These are phyloP conservation scores for Drosophila villosipedis DNA, from an alignment of 2,888 invertebrate genomes.

Conservation along the genomic window DNA sequence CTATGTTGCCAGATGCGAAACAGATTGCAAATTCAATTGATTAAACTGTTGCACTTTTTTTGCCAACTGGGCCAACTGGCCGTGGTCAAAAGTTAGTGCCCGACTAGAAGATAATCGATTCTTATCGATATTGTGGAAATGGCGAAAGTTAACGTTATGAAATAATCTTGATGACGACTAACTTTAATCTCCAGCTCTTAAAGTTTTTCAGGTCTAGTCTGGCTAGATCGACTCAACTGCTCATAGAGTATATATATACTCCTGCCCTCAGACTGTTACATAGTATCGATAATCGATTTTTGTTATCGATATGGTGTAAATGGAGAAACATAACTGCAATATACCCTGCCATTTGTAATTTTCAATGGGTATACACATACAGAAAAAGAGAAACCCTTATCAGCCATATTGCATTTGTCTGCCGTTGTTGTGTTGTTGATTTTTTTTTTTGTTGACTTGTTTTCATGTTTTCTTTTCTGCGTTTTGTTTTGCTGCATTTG, in stretches of 20 bases:
- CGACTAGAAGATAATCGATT: not conserved
- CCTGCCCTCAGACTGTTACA: not conserved
- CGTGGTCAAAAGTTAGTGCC: not conserved
- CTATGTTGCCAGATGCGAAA: slow-evolving; percentile 19
- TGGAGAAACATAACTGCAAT: not conserved
- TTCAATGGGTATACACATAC: not conserved
- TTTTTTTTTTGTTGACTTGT: slow-evolving; percentile 16
- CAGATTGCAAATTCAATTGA: slow-evolving; percentile 56
- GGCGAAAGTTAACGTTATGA: not conserved
- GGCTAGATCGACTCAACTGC: not conserved
- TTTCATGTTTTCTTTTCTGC: slow-evolving; percentile 38
- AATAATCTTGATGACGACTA: not conserved
- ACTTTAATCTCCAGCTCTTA: not conserved
- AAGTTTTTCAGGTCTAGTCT: not conserved
- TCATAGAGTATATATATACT: not conserved
- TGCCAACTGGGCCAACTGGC: slow-evolving; percentile 19
- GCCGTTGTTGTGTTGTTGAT: slow-evolving; percentile 29
- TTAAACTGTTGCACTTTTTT: slow-evolving; percentile 59
- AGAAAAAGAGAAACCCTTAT: slow-evolving; percentile 71
- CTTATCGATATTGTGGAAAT: not conserved
- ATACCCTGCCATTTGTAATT: not conserved
- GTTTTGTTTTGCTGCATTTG: slow-evolving; percentile 50
- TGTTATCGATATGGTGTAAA: not conserved
- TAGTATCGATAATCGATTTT: not conserved
- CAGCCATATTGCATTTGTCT: slow-evolving; percentile 40